phyloP scores from a whole-genome alignment of 2,113 vertebrate genomes.

The Anhinga rufa region DNA sequence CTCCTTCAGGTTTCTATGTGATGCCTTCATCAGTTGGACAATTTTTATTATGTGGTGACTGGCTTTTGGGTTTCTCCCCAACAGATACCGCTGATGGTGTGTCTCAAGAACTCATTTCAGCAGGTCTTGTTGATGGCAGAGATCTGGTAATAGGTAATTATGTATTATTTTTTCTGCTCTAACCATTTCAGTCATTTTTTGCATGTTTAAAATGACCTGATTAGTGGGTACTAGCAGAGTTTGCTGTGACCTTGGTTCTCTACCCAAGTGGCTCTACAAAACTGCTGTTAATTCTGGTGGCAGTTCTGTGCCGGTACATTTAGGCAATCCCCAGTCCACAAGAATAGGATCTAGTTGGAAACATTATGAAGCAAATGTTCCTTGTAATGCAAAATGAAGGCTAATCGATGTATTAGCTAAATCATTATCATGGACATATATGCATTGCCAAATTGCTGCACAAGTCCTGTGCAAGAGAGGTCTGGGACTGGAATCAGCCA shows the following conservation, averaged over 20 bases:
- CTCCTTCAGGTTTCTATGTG: background rate
- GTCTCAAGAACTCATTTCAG: conserved; percentile 97
- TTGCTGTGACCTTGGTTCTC: background rate
- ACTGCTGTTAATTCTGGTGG: background rate
- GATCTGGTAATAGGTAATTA: conserved; percentile 94
- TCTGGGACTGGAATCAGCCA: background rate
- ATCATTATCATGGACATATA: background rate
- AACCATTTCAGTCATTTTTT: background rate
- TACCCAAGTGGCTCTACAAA: background rate
- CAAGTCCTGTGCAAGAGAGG: background rate
- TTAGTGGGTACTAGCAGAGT: background rate
- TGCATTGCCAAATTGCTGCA: background rate
- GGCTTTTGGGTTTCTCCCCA: conserved; percentile 15
- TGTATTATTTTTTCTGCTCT: background rate
- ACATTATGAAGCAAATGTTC: background rate
- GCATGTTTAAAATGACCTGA: background rate
- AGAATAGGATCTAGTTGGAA: background rate
- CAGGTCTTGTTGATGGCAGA: conserved; percentile 94
- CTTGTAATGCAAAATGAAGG: background rate
- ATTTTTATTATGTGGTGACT: background rate
- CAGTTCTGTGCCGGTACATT: background rate
- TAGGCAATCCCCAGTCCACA: background rate
- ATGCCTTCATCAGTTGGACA: background rate
- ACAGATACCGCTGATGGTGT: conserved; percentile 97
- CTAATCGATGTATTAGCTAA: background rate